Conservation (phyloP, 2,888 invertebrate genomes). For the Galerucella nymphaeae region DNA sequence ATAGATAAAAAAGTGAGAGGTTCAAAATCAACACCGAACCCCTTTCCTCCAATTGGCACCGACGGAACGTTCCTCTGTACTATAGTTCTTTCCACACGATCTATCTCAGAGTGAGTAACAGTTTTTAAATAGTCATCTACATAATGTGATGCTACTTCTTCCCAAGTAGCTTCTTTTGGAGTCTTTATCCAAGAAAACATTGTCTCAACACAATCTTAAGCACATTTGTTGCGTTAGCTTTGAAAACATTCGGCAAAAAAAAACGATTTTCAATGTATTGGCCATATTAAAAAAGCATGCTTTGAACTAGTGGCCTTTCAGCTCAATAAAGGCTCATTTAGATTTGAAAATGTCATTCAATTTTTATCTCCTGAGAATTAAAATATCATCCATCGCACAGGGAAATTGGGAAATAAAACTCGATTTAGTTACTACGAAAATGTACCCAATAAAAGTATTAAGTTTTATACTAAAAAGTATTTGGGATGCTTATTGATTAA, state of each 20-base stretch:
- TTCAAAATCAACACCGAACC: conserved; percentile 69
- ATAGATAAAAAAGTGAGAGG: conserved; percentile 72
- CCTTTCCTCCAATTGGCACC: conserved; percentile 60
- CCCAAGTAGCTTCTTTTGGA: conserved; percentile 67
- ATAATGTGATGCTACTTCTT: conserved; percentile 67
- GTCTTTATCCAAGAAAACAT: conserved; percentile 63
- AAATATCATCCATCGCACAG: background rate
- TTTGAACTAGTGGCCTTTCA: background rate
- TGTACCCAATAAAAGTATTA: background rate
- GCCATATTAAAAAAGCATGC: background rate
- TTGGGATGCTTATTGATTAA: too few relatives aligned
- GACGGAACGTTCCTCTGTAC: conserved; percentile 70
- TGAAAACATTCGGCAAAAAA: conserved; percentile 28
- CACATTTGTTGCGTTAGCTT: conserved; percentile 11
- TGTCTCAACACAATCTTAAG: conserved; percentile 46
- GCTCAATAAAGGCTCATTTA: background rate
- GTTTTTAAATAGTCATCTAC: conserved; percentile 68
- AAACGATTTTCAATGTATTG: conserved; percentile 1
- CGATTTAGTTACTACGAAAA: background rate
- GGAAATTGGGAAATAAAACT: background rate
- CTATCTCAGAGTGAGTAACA: conserved; percentile 75
- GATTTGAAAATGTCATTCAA: too few relatives aligned
- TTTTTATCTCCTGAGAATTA: background rate
- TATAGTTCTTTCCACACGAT: conserved; percentile 71
- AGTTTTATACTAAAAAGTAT: background rate